These are phyloP conservation scores for Sapayoa aenigma DNA, from an alignment of 2,113 vertebrate genomes.

Conservation along the genomic window DNA sequence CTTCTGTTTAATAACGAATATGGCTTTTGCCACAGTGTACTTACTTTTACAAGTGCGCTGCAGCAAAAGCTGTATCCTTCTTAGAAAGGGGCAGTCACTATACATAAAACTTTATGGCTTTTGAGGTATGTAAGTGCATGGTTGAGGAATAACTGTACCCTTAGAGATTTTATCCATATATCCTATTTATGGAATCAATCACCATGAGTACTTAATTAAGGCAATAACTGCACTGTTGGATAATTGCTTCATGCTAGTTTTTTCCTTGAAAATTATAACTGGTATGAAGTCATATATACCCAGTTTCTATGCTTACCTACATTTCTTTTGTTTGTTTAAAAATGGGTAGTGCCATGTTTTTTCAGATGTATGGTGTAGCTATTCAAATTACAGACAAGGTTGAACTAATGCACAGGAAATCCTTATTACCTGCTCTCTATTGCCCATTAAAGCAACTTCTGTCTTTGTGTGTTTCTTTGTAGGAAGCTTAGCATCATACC, in stretches of 20 bases:
- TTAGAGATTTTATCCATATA: not conserved
- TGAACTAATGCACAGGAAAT: not conserved
- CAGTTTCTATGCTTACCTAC: not conserved
- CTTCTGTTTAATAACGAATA: not conserved
- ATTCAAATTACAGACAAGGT: not conserved
- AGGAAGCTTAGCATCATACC: constrained; percentile 73
- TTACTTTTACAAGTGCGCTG: not conserved
- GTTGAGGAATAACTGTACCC: not conserved
- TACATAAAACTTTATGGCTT: not conserved
- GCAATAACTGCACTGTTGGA: not conserved
- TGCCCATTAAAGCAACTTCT: not conserved
- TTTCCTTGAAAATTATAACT: not conserved
- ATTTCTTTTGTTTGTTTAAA: not conserved
- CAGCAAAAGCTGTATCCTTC: not conserved
- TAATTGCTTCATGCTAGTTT: not conserved
- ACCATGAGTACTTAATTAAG: not conserved
- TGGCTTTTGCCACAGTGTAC: not conserved
- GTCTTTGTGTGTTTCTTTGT: not conserved
- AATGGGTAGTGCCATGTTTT: not conserved
- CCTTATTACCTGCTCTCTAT: not conserved
- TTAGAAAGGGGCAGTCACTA: not conserved
- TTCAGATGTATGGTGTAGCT: not conserved
- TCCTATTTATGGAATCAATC: not conserved
- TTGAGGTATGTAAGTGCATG: not conserved
- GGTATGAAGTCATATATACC: not conserved